Conservation (phyloP, 2,888 invertebrate genomes). For the Stenurella melanura region DNA sequence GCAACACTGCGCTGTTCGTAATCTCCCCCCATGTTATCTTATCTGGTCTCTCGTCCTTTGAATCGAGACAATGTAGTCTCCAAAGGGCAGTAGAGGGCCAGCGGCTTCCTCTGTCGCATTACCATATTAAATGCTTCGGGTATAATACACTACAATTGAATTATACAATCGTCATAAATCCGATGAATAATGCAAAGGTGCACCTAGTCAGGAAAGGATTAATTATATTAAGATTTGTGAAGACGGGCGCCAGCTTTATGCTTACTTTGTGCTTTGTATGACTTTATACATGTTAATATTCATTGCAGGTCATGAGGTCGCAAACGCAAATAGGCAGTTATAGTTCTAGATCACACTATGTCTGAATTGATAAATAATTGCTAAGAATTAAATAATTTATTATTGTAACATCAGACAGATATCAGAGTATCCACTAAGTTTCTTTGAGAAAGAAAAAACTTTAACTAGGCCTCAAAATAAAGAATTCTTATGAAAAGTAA, state of each 20-base stretch:
- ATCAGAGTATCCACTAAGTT: too few species aligned
- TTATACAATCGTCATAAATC: conserved; percentile 57
- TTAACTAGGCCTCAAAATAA: too few species aligned
- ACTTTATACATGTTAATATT: conserved; percentile 4
- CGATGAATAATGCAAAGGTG: conserved; percentile 59
- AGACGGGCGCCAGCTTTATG: conserved; percentile 38
- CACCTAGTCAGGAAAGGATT: conserved; percentile 55
- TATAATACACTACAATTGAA: conserved; percentile 59
- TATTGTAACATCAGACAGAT: too few species aligned
- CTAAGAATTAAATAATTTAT: not conserved
- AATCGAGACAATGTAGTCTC: conserved; percentile 49
- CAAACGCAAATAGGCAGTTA: not conserved
- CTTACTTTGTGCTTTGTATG: conserved; percentile 37
- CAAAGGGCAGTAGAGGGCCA: conserved; percentile 47
- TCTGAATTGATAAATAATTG: not conserved
- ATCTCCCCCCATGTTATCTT: conserved; percentile 14
- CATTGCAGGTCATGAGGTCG: not conserved
- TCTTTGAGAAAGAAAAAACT: too few species aligned
- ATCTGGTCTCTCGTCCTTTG: conserved; percentile 40
- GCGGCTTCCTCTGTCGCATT: conserved; percentile 43
- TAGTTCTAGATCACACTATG: not conserved
- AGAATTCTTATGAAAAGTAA: too few species aligned
- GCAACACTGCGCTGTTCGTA: conserved; percentile 1
- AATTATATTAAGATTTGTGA: conserved; percentile 52
- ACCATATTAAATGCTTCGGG: conserved; percentile 58